phyloP scores from a whole-genome alignment of 2,888 invertebrate species.

The Allygus modestus region DNA sequence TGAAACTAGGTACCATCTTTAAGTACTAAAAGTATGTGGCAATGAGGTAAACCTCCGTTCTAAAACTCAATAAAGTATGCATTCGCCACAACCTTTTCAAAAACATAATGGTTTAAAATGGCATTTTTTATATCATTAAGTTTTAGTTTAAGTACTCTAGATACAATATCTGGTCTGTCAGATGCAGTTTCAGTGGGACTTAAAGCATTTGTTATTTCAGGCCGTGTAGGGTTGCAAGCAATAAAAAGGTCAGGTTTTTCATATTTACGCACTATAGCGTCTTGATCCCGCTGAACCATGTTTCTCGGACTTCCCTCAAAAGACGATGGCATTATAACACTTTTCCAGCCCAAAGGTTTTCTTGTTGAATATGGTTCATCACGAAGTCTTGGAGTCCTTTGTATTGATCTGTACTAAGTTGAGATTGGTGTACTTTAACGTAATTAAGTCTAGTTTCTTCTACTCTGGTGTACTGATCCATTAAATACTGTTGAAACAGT shows the following conservation, averaged over 20 bases:
- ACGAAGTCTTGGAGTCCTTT: conserved; percentile 1
- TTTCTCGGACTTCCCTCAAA: conserved; percentile 55
- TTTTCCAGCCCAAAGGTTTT: conserved; percentile 24
- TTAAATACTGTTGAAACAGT: conserved; percentile 27
- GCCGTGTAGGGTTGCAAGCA: conserved; percentile 61
- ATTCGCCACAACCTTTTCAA: conserved; percentile 51
- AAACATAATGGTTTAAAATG: conserved; percentile 21
- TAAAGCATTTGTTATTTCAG: conserved; percentile 42
- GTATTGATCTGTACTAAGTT: no score
- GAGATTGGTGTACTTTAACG: conserved; percentile 22
- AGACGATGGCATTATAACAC: conserved; percentile 55
- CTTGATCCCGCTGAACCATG: no score
- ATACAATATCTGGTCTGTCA: conserved; percentile 55
- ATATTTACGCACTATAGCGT: conserved; percentile 58
- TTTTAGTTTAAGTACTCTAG: conserved; percentile 57
- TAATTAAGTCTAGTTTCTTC: background rate
- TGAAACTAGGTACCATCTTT: conserved; percentile 45
- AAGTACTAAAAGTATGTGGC: conserved; percentile 62
- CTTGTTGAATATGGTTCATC: conserved; percentile 23
- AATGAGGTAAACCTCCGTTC: conserved; percentile 54
- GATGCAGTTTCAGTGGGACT: background rate
- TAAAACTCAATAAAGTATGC: conserved; percentile 64
- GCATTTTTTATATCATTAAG: conserved; percentile 43
- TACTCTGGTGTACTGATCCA: conserved; percentile 36
- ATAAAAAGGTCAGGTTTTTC: conserved; percentile 61